Conservation (phyloP, 2,113 vertebrate species). For the Lethenteron reissneri region DNA sequence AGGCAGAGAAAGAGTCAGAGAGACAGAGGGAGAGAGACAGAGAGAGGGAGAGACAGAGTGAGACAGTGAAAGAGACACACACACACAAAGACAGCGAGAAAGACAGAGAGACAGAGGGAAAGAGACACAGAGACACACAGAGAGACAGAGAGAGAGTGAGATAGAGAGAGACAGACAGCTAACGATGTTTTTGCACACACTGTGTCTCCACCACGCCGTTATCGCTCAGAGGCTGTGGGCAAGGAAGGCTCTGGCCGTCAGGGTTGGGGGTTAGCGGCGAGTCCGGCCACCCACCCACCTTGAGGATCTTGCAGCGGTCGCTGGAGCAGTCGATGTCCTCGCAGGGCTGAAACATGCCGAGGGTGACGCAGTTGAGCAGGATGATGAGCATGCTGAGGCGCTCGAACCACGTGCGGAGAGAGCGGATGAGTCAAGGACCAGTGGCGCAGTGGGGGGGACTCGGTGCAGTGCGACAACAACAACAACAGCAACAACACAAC, state of each 20-base stretch:
- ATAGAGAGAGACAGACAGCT: no score
- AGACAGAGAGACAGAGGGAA: no score
- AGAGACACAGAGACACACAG: no score
- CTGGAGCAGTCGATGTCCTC: conserved; percentile 59
- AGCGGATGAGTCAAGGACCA: not conserved
- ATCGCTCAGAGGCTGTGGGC: no score
- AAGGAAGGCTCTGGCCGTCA: no score
- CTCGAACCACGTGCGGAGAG: conserved; percentile 61
- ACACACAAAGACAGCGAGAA: no score
- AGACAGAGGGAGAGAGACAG: not conserved
- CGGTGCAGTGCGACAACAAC: not conserved
- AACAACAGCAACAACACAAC: not conserved
- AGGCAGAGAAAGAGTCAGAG: not conserved
- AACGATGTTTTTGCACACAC: no score
- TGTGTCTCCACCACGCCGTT: no score
- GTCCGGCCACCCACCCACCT: conserved; percentile 32
- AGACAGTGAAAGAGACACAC: no score
- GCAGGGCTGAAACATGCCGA: conserved; percentile 94
- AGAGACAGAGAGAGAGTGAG: no score
- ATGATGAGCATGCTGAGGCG: conserved; percentile 94
- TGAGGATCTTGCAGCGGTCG: conserved; percentile 61
- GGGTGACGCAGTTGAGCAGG: conserved; percentile 86
- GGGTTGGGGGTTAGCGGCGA: no score
- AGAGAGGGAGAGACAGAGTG: no score
- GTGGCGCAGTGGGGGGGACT: not conserved